Base-by-base conservation (phyloP, 1,140 invertebrate species). In the Xylocopa sonorina region DNA sequence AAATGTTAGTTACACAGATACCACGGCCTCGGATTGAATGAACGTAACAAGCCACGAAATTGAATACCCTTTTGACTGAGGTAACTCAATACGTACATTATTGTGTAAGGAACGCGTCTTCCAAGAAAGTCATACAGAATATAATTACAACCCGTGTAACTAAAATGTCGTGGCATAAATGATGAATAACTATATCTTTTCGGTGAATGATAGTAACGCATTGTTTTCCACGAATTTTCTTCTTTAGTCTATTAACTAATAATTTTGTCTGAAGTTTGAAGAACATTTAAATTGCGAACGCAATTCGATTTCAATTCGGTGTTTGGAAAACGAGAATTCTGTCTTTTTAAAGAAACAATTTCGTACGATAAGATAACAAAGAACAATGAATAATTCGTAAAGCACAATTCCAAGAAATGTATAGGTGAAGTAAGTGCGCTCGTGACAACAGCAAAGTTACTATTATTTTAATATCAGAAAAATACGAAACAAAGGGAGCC, bases 1-100 rank as follows among this genome's bases (percentile, higher is more conserved):
- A n/a, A n/a, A 38, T n/a, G 27, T 32, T 3, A 24, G 24, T 27
- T n/a, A 73, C 60, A 57, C 55, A 69, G 14, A 38, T 53, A 18
- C 27, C 41, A 29, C n/a, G 38, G 29, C 24, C 50, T 55, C 34
- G 67, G 18, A 29, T 4, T 1, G 10, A 21, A 9, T 10, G 6
- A 57, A 41, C 51, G 34, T 41, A 57, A 41, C 51, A 29, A 57
- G 38, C n/a, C 38, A 51, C 24, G 32, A 71, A 57, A 71, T 27
- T 21, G n/a, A 57, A 57, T 29, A 57, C 21, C 24, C 12, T 71
- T 38, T 32, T 66, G n/a, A 6, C 16, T 16, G 6, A 57, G 29
- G 18, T 27, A 29, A 41, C n/a, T 43, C 5, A 10, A 55, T 55
- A 55, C 34, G 1, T 41, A 43, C 10, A 48, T 27, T 32, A 21